phyloP scores from a whole-genome alignment of 2,888 invertebrate species.

The Fragum sueziense region DNA sequence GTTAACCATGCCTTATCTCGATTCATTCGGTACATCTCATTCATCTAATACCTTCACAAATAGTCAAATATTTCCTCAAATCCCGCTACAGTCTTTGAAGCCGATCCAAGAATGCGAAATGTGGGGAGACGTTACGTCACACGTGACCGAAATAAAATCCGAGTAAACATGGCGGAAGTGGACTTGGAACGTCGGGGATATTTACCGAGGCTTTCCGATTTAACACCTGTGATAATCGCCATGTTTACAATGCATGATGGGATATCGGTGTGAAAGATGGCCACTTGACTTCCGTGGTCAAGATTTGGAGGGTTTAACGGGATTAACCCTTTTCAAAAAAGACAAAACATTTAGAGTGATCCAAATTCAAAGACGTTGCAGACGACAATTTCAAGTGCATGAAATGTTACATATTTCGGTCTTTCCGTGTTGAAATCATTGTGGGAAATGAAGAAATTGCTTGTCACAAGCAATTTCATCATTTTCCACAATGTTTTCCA shows the following conservation, averaged over 20 bases:
- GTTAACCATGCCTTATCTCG: slow-evolving; percentile 18
- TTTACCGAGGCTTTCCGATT: slow-evolving; percentile 50
- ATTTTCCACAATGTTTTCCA: too few relatives aligned
- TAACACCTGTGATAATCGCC: slow-evolving; percentile 46
- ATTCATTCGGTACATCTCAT: slow-evolving; percentile 2
- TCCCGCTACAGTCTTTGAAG: slow-evolving; percentile 17
- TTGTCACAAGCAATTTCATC: too few relatives aligned
- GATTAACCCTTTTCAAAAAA: too few relatives aligned
- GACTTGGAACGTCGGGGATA: slow-evolving; percentile 10
- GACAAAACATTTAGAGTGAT: too few relatives aligned
- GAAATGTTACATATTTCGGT: too few relatives aligned
- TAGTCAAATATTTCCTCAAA: slow-evolving; percentile 21
- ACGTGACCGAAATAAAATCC: slow-evolving; percentile 8
- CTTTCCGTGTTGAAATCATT: too few relatives aligned
- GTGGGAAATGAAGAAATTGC: too few relatives aligned
- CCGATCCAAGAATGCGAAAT: slow-evolving; percentile 1
- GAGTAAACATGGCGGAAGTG: slow-evolving; percentile 7
- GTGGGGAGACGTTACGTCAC: slow-evolving; percentile 39
- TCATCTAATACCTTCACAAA: slow-evolving; percentile 19
- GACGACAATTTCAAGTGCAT: too few relatives aligned
- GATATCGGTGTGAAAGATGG: slow-evolving; percentile 35
- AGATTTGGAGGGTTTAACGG: slow-evolving; percentile 15
- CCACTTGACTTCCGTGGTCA: slow-evolving; percentile 31
- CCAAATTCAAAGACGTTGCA: too few relatives aligned
- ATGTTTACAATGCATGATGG: slow-evolving; percentile 41